Base-by-base conservation (phyloP, 2,797 vertebrate species). In the Syngnathus rostellatus region DNA sequence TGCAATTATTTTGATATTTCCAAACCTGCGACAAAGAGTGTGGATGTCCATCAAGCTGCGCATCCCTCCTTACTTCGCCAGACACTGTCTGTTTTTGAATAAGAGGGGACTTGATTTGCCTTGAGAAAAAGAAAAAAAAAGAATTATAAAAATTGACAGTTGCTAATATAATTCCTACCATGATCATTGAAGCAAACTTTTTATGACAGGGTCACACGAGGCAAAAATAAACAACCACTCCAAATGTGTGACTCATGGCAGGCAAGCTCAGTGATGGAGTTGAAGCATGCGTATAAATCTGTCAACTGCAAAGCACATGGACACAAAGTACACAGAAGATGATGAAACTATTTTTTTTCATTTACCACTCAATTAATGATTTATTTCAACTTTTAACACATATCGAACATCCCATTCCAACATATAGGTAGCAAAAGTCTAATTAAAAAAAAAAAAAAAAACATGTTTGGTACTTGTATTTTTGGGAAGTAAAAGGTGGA, bases 1-100 rank as follows among this genome's bases (percentile, higher is more conserved):
- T 19, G 63, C 11, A 67, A 31, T 31, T 31, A 31, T 31, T 31
- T 31, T 31, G 2, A 40, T 45, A 74, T 37, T 73, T 70, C 68
- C 85, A 72, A 70, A 90, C 88, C 88, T 90, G 88, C 0, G 87
- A 81, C 67, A 87, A 73, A 66, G 87, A 87, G 73, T 89, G 86
- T 8, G 85, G 83, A 65, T 87, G 82, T 84, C 85, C 85, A 25
- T 90, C 88, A 21, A 65, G 68, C 59, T 82, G 51, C 39, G 25
- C 67, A 41, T 88, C 87, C 72, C 78, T 86, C 78, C 81, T 86
- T 76, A 81, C 72, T 71, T 88, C 87, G 62, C 68, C 68, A 0
- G 73, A 67, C 57, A 86, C 60, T 21, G 51, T 78, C 73, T 89
- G 88, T 80, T 87, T 88, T 79, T 86, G 88, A 76, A 89, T 78